These are phyloP conservation scores for Tetheella fluctuosa DNA, from an alignment of 2,888 invertebrate species.

Conservation along the genomic window DNA sequence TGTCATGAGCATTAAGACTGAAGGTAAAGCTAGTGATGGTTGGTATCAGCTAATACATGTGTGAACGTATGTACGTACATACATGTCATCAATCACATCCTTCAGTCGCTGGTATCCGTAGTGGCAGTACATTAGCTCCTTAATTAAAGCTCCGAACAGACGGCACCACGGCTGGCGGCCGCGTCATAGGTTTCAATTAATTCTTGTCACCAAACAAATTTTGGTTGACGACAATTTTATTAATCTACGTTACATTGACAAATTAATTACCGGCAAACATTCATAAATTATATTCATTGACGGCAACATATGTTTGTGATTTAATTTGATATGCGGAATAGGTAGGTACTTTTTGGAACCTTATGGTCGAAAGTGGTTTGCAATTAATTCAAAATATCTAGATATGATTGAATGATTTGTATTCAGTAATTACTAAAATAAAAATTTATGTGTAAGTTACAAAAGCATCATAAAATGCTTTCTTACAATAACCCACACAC, in stretches of 20 bases:
- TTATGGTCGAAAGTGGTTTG: neutral
- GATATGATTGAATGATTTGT: too few relatives aligned
- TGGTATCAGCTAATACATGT: conserved; percentile 28
- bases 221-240: conserved; percentile 64
- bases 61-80: conserved; percentile 39
- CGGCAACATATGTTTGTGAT: conserved; percentile 13
- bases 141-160: conserved; percentile 78
- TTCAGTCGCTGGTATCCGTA: conserved; percentile 52
- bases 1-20: neutral
- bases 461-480: neutral
- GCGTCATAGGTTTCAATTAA: conserved; percentile 80
- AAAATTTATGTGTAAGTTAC: neutral
- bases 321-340: neutral
- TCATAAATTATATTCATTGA: conserved; percentile 24
- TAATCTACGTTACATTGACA: conserved; percentile 50
- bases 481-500: neutral
- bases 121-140: conserved; percentile 77
- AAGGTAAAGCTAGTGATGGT: neutral
- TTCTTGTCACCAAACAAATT: conserved; percentile 73
- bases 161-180: conserved; percentile 56
- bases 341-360: neutral
- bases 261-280: conserved; percentile 47
- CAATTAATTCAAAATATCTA: neutral
- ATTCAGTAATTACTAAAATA: too few relatives aligned
- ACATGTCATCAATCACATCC: conserved; percentile 72